Evolutionary conservation across 1,140 invertebrate genomes (phyloP), one percentile per base, ranked within the genome.

Genomic region (Callitettix versicolor): DNA sequence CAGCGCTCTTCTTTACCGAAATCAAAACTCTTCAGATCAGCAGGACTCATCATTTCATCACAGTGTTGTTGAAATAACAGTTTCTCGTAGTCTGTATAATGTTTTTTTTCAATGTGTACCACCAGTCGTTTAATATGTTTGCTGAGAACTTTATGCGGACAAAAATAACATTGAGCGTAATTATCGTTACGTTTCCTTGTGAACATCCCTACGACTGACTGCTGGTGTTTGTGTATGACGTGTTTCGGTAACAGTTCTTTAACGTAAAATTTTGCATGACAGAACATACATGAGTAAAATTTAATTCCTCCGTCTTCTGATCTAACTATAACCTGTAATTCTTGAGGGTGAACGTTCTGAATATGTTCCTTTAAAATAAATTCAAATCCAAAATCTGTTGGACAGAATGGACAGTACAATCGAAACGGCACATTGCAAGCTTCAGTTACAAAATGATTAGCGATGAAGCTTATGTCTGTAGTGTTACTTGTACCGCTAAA

Each of bases 351-450:
- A 14, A 42, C 46, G 36, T 56, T 49, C 53, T 62, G 58, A 9
- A 66, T 64, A 44, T 66, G 64, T 18, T 59, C 57, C 60, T 66
- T 64, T 9, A 66, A 59, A 24, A 62, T 36, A 40, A 60, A 62
- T 54, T 65, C 64, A 58, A 58, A 64, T 6, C 58, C 56, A 56
- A 58, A 64, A 38, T 61, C 59, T 43, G 59, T 50, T 4, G 51
- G 46, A 57, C 64, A 66, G 46, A 66, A 66, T 9, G 64, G 63
- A 55, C 64, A 66, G 49, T 58, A 66, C 1, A 65, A 43, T 21
- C 58, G 40, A 12, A 51, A 30, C 11, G 58, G 51, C 4, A 56
- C 49, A 24, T 43, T 60, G 43, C 54, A 57, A 26, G 56, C 58
- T 49, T 64, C 63, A 15, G 53, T 48, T 3, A 62, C 55, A 52